Evolutionary conservation across 1,140 invertebrate species (phyloP).

Genomic region (Pantala flavescens): DNA sequence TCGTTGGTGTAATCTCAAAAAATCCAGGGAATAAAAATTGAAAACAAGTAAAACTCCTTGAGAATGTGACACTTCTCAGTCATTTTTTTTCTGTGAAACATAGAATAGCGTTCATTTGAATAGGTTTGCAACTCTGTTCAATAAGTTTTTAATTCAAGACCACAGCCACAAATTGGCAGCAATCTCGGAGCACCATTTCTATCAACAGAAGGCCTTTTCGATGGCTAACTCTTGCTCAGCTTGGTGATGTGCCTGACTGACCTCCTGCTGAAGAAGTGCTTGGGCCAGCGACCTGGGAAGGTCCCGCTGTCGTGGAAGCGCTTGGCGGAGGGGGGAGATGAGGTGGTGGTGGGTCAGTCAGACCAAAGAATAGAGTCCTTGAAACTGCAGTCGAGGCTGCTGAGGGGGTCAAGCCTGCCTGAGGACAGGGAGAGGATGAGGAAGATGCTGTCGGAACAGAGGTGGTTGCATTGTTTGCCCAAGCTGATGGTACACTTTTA

Average conservation of each 20-base stretch:
- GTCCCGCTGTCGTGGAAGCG: not conserved
- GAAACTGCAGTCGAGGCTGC: not conserved
- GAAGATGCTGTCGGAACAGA: slow-evolving; percentile 58
- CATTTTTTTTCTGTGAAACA: too few species aligned
- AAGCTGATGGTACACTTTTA: slow-evolving; percentile 42
- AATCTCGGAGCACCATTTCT: not conserved
- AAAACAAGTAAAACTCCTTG: not conserved
- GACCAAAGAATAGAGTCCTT: not conserved
- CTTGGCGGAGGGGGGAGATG: not conserved
- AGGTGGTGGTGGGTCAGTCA: not conserved
- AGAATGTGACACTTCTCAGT: not conserved
- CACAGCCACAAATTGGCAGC: not conserved
- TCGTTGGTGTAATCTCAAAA: not conserved
- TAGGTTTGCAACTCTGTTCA: too few species aligned
- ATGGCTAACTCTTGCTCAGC: not conserved
- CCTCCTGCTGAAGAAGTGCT: not conserved
- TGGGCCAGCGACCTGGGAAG: not conserved
- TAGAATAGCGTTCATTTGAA: too few species aligned
- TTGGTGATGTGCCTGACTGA: not conserved
- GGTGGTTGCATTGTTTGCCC: slow-evolving; percentile 43
- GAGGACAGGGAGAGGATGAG: slow-evolving; percentile 38
- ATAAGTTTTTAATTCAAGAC: not conserved
- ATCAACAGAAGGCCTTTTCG: not conserved
- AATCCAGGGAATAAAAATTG: not conserved
- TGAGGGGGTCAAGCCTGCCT: not conserved